Evolutionary conservation across 2,797 vertebrate genomes (phyloP), one percentile per base, ranked within the genome.

Genomic region (Acanthurus tractus): DNA sequence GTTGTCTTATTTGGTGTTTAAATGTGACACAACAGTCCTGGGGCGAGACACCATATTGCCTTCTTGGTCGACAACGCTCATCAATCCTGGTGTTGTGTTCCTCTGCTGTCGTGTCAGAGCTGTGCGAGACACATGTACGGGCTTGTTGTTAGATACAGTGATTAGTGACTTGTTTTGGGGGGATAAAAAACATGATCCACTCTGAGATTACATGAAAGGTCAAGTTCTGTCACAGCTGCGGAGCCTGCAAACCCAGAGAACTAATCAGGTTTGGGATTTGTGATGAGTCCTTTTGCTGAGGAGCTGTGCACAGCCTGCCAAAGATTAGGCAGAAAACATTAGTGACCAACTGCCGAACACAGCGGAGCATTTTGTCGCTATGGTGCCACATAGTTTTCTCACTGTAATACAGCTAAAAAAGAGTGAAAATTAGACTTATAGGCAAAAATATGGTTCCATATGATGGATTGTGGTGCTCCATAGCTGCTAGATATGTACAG

Each of bases 1-100:
- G 66, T 53, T 65, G 49, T 74, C 65, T 84, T 68, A 44, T 67
- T 63, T 57, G 74, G 63, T 76, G 64, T 77, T 79, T 68, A 68
- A 78, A 79, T 82, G 75, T 84, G 68, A 63, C 54, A 22, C 58
- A 52, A 49, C 64, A 56, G 69, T 29, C 67, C 3, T 0, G 0
- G 25, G 42, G 50, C 14, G 0, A 56, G 46, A 52, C 6, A 63
- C 55, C 9, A 54, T 52, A 56, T 64, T 45, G 18, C 20, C 45
- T 6, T 49, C 20, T 15, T 20, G 52, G 40, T 44, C 20, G 17
- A n/a, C 18, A 25, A 4, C 42, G 8, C 56, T 55, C 10, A 4
- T 44, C 29, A 29, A 29, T 45, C 14, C 17, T 12, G 3, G 29
- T 45, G 4, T 9, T 42, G 29, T 45, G 4, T 9, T 42, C 44